Evolutionary conservation across 2,888 invertebrate species (phyloP), one percentile per base, ranked within the genome.

Genomic region (Phortica magna): DNA sequence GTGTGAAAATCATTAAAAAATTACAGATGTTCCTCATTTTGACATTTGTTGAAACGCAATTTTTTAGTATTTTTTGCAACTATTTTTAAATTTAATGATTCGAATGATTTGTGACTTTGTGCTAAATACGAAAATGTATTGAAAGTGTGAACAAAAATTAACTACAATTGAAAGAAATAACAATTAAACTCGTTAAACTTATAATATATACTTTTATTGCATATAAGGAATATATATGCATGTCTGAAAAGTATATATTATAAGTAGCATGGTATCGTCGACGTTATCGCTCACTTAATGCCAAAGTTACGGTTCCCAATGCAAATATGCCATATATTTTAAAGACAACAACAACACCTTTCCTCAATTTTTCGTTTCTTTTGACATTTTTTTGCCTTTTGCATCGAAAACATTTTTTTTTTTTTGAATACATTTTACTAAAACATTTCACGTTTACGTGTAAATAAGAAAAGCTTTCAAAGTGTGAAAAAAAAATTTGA

Each of bases 391-490:
- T 42, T 12, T 39, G 22, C 2, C 39, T 39, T 9, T 7, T n/a
- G 17, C 65, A 7, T 39, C 65, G 17, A 1, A 10, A 10, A 65
- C 12, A 12, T 22, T 61, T 10, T 12, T 22, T 19, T 61, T 7
- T 19, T 48, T 68, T 19, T n/a, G n/a, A n/a, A n/a, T n/a, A 48
- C 48, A 61, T 68, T 39, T 48, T 55, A n/a, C 17, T 55, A 14
- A n/a, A 55, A 55, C 17, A 12, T 55, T 55, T 55, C 31, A 31
- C 31, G 31, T 31, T 31, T 31, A 31, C 31, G 31, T 31, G 31
- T 31, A 78, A 86, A 84, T 88, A 82, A 80, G 83, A 88, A 88
- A 85, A 85, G 87, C 87, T 85, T 87, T 88, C 81, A 55, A 9
- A 72, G 41, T 7, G 41, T 39, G 17, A 65, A 0, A 22, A 31